phyloP scores from a whole-genome alignment of 2,888 invertebrate species.

The Eupithecia centaureata region DNA sequence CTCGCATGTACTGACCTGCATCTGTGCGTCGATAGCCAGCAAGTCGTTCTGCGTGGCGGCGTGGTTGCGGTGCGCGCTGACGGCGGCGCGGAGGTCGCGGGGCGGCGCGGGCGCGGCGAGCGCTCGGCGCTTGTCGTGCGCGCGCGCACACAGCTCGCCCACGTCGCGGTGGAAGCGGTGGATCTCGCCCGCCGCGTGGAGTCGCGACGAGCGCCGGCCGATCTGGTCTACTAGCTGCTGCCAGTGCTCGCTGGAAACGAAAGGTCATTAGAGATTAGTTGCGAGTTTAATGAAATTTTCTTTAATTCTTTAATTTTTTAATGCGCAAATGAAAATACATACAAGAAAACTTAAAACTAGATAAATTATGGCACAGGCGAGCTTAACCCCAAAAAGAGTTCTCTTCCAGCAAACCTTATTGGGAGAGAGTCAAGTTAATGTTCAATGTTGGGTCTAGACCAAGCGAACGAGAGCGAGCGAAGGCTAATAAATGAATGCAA shows the following conservation, averaged over 20 bases:
- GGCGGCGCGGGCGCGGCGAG: conserved; percentile 88
- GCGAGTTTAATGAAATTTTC: too few relatives aligned
- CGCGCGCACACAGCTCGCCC: conserved; percentile 94
- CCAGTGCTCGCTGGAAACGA: conserved; percentile 88
- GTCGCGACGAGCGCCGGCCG: conserved; percentile 92
- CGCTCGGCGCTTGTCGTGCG: conserved; percentile 93
- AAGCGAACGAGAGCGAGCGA: too few relatives aligned
- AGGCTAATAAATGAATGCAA: too few relatives aligned
- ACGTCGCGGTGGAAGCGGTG: conserved; percentile 99
- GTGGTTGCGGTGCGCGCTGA: conserved; percentile 92
- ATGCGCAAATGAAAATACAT: too few relatives aligned
- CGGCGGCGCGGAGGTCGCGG: conserved; percentile 93
- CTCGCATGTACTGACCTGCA: conserved; percentile 86
- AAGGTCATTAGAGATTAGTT: not conserved
- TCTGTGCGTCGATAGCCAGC: conserved; percentile 90
- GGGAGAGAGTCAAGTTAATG: too few relatives aligned
- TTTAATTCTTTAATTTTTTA: too few relatives aligned
- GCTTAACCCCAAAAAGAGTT: too few relatives aligned
- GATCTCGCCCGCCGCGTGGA: conserved; percentile 97
- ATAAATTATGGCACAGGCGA: too few relatives aligned
- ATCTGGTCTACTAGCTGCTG: conserved; percentile 93
- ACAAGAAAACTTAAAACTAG: too few relatives aligned
- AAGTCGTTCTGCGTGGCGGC: conserved; percentile 97
- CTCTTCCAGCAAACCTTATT: too few relatives aligned
- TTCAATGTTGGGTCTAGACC: too few relatives aligned